Base-by-base conservation (phyloP, 2,113 vertebrate species). In the Bungarus multicinctus region DNA sequence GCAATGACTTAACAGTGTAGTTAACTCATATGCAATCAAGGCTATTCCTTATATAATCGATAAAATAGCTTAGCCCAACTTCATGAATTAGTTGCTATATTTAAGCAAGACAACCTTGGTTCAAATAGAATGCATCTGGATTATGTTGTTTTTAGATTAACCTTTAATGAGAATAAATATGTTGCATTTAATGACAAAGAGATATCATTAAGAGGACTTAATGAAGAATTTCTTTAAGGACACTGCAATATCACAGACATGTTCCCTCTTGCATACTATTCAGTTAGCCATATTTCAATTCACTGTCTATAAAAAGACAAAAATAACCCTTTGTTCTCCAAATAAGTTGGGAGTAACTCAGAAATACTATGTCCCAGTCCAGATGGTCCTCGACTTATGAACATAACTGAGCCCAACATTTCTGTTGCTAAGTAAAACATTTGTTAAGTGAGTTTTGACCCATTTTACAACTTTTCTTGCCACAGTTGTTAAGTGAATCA, bases 151-250 rank as follows among this genome's bases (percentile, higher is more conserved):
- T 58, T 55, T 14, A 64, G 8, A 34, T 60, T 90, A 0, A 0
- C 90, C 95, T 93, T 86, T 64, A 93, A 94, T 86, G 55, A 89
- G 94, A 91, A 94, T 91, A 74, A 95, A 89, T 39, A 60, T 4
- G 60, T 90, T 90, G 90, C 47, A 39, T 85, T 90, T 87, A 94
- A 9, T 88, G 81, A 93, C 94, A 57, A 43, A 69, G 95, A 90
- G 95, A 25, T 39, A 12, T 5, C 88, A 64, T 85, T n/a, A 93
- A 58, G 85, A 85, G 43, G n/a, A 86, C 54, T 93, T 93, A 93
- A 93, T 90, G 85, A 93, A 93, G 88, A 85, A 90, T 60, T 74
- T 90, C 22, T 60, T 89, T 90, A 93, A 93, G 74, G 43, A 60
- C 54, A 86, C 14, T 60, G 74, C 54, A 60, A 47, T 81, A 93